Evolutionary conservation across 35 echinoderm and acorn worm genomes (phyloP), one percentile per base, ranked within the genome.

Genomic region (Apostichopus californicus): DNA sequence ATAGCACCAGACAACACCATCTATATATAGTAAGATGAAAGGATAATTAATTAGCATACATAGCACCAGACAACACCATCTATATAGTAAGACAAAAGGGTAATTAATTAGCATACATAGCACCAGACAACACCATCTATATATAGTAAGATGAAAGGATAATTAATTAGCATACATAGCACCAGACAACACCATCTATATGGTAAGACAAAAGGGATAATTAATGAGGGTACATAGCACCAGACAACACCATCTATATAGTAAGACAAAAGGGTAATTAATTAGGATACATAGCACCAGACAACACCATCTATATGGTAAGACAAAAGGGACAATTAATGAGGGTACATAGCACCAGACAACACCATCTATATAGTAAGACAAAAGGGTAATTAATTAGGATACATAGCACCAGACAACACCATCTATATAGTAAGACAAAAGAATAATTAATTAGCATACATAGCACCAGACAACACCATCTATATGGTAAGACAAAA

Each of bases 271-370:
- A 25, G 24, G 24, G 1, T 25, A 25, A 25, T 25, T 66, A 8
- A 66, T 66, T 66, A 65, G 8, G 1, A 65, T 65, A 65, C 15
- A 15, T 65, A 65, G 15, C 2, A 9, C 8, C 63, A 65, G 1
- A 65, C 63, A 65, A 11, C 63, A 15, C 63, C 1, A 9, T 11
- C 8, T 65, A 65, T 34, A 34, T 1, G 1, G 28, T 34, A 34
- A 34, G 28, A 34, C 28, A 34, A 34, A 34, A 34, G 28, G 28
- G 28, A 34, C 1, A 34, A 34, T 34, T 96, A 99, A 80, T 99
- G 95, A 17, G 97, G 97, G 77, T 99, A 99, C 87, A 99, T 96
- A 53, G 97, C 97, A 46, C 97, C 97, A 56, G 95, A 93, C 8
- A 99, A 71, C 15, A 99, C 93, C 57, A 99, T 77, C 97, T 99